Base-by-base conservation (phyloP, 2,888 invertebrate genomes). In the Malthinus flaveolus region DNA sequence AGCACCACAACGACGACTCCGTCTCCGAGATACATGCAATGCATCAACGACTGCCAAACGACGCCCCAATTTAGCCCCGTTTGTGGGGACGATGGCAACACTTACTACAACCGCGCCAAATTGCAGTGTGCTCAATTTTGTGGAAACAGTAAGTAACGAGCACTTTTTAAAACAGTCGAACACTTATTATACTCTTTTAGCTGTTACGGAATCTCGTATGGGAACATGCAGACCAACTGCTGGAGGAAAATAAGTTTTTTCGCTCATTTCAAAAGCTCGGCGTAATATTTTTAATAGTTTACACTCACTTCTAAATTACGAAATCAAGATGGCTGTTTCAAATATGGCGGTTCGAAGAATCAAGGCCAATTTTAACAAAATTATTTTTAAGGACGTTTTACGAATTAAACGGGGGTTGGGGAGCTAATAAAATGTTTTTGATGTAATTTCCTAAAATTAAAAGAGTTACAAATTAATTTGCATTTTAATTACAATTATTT, bases 21-120 rank as follows among this genome's bases (percentile, higher is more conserved):
- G 23, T 31, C 37, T 15, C 7, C 32, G 8, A 1, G 10, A 11
- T 49, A 32, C n/a, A 8, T 7, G 5, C 13, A 7, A 3, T 49
- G 49, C 37, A 37, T 37, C 7, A 8, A 37, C 0, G 37, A 10
- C 10, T 49, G 49, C 11, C 49, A 23, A 8, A 49, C 37, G 4
- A 35, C 37, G 11, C 37, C 32, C 9, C 49, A 49, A 37, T 49
- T 34, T 12, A 37, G 36, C 8, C 49, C 49, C 7, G 49, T 49
- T 35, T 49, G 49, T 12, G 49, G 49, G 1, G 31, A 35, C 12
- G 37, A 49, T 23, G 32, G 49, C 3, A 6, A 11, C 1, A 36
- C 49, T 4, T 49, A 49, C 13, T 13, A n/a, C 37, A 49, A 49
- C 10, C 7, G 31, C 6, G 10, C 10, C 15, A 49, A 23, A 13